Conservation (phyloP, 2,797 vertebrate species). For the Chaetodon trifasciatus region DNA sequence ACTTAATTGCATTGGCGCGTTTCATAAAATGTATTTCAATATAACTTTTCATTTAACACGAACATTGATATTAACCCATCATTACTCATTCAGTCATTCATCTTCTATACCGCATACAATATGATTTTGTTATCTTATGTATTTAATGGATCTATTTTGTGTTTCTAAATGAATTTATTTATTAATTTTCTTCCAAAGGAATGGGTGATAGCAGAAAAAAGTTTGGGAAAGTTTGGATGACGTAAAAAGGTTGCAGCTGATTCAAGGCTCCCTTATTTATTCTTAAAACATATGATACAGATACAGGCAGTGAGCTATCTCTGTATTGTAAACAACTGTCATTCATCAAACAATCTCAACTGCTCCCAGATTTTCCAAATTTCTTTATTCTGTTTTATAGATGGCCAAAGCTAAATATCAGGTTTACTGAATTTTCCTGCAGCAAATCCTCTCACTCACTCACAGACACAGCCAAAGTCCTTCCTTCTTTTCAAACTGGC, state of each 20-base stretch:
- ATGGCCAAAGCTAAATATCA: not conserved
- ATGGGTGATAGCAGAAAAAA: not conserved
- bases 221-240: not conserved
- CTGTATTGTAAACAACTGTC: not conserved
- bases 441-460: not conserved
- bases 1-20: not conserved
- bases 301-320: not conserved
- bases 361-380: not conserved
- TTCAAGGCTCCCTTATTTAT: not conserved
- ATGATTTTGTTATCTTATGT: too few species aligned
- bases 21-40: rapidly evolving
- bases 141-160: not conserved
- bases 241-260: not conserved
- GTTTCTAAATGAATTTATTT: not conserved
- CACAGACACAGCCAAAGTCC: not conserved
- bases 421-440: not conserved
- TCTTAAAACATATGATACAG: not conserved
- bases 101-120: too few species aligned
- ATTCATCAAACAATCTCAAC: not conserved
- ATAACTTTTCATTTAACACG: not conserved
- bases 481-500: not conserved
- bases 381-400: not conserved
- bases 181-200: not conserved
- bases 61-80: not conserved
- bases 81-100: too few species aligned